A percentile compares a stretch with the other conserved stretches of the same genome.
Conservation (phyloP, 1,140 invertebrate species). For the Rhopalosiphum maidis region DNA sequence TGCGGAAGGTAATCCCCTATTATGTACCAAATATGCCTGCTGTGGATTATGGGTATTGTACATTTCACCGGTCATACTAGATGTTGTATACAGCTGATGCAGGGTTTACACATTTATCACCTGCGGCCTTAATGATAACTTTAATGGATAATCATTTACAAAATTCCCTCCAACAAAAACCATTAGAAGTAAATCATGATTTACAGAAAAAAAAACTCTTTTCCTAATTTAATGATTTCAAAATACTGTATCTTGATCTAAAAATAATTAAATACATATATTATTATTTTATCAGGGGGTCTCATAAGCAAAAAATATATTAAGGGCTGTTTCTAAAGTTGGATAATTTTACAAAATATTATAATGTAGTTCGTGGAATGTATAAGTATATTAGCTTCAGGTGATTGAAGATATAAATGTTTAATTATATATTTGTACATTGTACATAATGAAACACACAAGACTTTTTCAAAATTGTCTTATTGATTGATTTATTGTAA, state of each 20-base stretch:
- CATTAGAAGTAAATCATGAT: not conserved
- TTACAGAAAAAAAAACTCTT: not conserved
- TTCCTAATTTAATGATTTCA: not conserved
- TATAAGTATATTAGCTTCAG: not conserved
- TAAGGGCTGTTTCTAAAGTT: not conserved
- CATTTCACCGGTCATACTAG: not conserved
- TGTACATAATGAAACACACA: not conserved
- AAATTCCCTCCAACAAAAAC: not conserved
- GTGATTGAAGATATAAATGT: not conserved
- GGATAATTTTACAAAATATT: no score
- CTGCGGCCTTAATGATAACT: not conserved
- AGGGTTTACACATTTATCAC: not conserved
- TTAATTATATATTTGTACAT: not conserved
- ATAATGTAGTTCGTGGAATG: not conserved
- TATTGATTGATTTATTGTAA: not conserved
- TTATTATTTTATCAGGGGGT: not conserved
- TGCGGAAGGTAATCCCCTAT: not conserved
- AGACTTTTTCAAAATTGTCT: not conserved
- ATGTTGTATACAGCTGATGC: not conserved
- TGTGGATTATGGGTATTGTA: not conserved
- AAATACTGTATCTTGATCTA: not conserved
- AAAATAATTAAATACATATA: not conserved
- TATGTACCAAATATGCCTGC: not conserved
- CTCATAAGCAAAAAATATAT: not conserved
- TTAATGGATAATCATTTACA: not conserved